Evolutionary conservation across 2,888 invertebrate species (phyloP), one percentile per base, ranked within the genome.

Genomic region (Drosophila hawaiiensis): DNA sequence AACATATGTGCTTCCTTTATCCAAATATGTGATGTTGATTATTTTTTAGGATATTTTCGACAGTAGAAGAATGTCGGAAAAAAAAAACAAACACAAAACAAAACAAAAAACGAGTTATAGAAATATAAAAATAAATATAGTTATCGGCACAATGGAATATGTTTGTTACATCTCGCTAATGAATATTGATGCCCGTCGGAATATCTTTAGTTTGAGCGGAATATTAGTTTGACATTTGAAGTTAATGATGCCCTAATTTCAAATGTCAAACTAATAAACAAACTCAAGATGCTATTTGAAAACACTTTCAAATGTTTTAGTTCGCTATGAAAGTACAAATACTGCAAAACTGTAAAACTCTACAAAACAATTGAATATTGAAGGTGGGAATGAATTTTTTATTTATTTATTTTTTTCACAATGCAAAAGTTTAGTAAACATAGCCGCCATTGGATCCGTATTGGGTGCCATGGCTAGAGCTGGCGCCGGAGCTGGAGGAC

Each of bases 371-470:
- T 39, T n/a, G n/a, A 19, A 56, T 14, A n/a, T 25, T 28, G 28
- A 39, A 56, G 14, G 22, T 22, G 47, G 19, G 7, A 55, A 28
- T n/a, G 5, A 0, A n/a, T 28, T 37, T 22, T 50, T 39, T 65
- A 68, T 16, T 49, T 16, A 4, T 29, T 29, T 28, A 28, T 35
- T 56, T 4, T 28, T 5, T 41, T 63, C n/a, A n/a, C 22, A 62
- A 56, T 29, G 9, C 16, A 35, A 33, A 14, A 35, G 37, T 16
- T 70, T 90, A 91, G 80, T 93, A 92, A 63, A 92, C 83, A 67
- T 92, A 92, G 28, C 92, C 92, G 54, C 92, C 92, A 67, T 93
- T 91, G 69, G 91, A 67, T n/a, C 75, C 93, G 76, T 92, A 92
- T 66, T 91, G 87, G 22, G 92, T 92, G 25, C 72, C 92, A 47